These are phyloP conservation scores for Calephelis perditalis DNA, from an alignment of 2,888 invertebrate species.

Conservation along the genomic window DNA sequence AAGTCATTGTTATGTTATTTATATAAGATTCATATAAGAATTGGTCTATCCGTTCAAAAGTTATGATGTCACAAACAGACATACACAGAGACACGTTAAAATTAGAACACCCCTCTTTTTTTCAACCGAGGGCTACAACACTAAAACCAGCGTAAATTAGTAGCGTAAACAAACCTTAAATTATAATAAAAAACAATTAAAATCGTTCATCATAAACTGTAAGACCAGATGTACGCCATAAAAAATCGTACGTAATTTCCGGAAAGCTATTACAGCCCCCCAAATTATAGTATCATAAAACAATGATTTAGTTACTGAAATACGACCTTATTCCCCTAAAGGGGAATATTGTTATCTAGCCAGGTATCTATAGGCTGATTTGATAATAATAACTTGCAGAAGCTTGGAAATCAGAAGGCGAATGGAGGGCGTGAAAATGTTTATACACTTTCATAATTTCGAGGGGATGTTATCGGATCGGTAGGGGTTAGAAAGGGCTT, in stretches of 20 bases:
- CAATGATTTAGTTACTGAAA: slow-evolving; percentile 65
- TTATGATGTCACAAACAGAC: too few relatives aligned
- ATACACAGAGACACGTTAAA: too few relatives aligned
- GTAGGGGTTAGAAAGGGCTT: slow-evolving; percentile 61
- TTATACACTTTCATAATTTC: slow-evolving; percentile 77
- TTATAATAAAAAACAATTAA: background rate
- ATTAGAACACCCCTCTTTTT: too few relatives aligned
- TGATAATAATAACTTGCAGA: slow-evolving; percentile 74
- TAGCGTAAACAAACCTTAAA: too few relatives aligned
- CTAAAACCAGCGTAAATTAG: too few relatives aligned
- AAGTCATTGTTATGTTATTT: too few relatives aligned
- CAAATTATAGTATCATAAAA: slow-evolving; percentile 68
- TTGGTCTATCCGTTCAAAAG: too few relatives aligned
- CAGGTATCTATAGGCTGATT: slow-evolving; percentile 73
- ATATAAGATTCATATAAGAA: too few relatives aligned
- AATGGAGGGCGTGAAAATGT: slow-evolving; percentile 70
- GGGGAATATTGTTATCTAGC: slow-evolving; percentile 53
- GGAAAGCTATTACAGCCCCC: slow-evolving; percentile 31
- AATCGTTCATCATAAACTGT: background rate
- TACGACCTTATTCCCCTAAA: slow-evolving; percentile 64
- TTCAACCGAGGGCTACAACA: too few relatives aligned
- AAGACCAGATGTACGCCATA: background rate
- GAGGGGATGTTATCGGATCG: slow-evolving; percentile 70
- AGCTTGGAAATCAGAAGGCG: slow-evolving; percentile 64
- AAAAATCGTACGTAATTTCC: slow-evolving; percentile 14